Percentiles rank a stretch among this genome's conserved stretches.
Evolutionary conservation across 1,140 invertebrate species (phyloP).

Genomic region (Cotesia chilonis): DNA sequence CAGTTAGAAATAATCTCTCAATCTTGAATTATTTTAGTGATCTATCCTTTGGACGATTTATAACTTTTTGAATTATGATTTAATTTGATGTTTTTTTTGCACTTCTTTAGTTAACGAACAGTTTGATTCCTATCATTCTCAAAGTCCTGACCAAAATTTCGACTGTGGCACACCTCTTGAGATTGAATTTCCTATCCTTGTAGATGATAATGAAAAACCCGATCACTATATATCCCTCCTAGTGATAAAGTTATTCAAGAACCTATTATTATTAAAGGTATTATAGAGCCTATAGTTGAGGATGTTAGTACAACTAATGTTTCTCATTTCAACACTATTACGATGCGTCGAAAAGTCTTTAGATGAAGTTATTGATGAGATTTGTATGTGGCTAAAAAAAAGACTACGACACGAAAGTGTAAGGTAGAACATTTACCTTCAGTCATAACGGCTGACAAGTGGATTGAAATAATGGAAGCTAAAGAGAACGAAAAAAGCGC

Average conservation of each 20-base stretch:
- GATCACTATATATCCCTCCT: constrained; percentile 13
- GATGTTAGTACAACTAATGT: constrained; percentile 16
- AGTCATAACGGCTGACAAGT: constrained; percentile 40
- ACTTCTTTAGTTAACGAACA: constrained; percentile 25
- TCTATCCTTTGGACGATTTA: constrained; percentile 19
- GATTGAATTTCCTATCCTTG: constrained; percentile 16
- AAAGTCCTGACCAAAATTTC: constrained; percentile 6
- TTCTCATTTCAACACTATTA: neutral
- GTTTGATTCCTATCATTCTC: constrained; percentile 2
- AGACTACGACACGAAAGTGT: constrained; percentile 14
- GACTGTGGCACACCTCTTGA: constrained; percentile 1
- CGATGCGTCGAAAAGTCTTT: constrained; percentile 26
- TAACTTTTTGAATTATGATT: constrained; percentile 24
- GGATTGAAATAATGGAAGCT: constrained; percentile 39
- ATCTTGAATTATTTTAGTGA: constrained; percentile 11
- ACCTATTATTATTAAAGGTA: neutral
- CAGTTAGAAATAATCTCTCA: constrained; percentile 11
- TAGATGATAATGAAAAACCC: constrained; percentile 16
- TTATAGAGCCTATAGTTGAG: constrained; percentile 7
- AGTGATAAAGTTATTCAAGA: constrained; percentile 5
- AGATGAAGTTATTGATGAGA: constrained; percentile 15
- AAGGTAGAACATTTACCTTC: constrained; percentile 38
- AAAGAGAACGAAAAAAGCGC: constrained; percentile 23
- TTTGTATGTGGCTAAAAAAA: constrained; percentile 38
- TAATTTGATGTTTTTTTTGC: constrained; percentile 24